phyloP scores from a whole-genome alignment of 2,113 vertebrate species.

The Pavo muticus region DNA sequence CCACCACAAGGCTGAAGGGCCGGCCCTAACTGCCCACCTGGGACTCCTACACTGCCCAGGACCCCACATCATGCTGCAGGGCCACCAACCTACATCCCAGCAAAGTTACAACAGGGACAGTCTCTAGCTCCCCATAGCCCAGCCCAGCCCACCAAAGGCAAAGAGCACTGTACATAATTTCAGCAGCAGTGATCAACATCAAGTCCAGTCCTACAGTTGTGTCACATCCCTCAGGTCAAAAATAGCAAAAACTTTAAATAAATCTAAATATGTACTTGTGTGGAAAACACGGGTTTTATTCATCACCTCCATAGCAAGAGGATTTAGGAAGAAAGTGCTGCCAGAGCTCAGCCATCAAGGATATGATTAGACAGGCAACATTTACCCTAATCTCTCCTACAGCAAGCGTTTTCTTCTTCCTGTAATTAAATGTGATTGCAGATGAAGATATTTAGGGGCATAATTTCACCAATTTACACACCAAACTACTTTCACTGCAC shows the following conservation, averaged over 20 bases:
- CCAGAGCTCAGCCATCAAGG: conserved; percentile 7
- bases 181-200: neutral
- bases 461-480: conserved; percentile 49
- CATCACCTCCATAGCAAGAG: neutral
- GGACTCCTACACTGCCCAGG: neutral
- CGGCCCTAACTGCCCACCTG: neutral
- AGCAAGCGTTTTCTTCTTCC: neutral
- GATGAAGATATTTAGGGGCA: conserved; percentile 33
- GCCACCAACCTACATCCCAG: neutral
- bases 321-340: conserved; percentile 29
- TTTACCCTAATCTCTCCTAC: conserved; percentile 59
- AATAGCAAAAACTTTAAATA: neutral
- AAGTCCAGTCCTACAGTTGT: neutral
- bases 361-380: conserved; percentile 36
- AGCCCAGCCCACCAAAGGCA: neutral
- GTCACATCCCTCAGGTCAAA: neutral
- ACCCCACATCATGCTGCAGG: accelerated
- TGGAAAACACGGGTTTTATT: neutral
- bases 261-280: neutral
- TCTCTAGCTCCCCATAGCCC: neutral
- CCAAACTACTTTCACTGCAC: conserved; percentile 1
- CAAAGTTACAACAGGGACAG: accelerated
- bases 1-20: neutral
- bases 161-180: accelerated
- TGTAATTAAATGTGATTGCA: conserved; percentile 56